A percentile compares a stretch with the other conserved stretches of the same genome.
Evolutionary conservation across 1,140 invertebrate species (phyloP).

Genomic region (Drosophila kikkawai): DNA sequence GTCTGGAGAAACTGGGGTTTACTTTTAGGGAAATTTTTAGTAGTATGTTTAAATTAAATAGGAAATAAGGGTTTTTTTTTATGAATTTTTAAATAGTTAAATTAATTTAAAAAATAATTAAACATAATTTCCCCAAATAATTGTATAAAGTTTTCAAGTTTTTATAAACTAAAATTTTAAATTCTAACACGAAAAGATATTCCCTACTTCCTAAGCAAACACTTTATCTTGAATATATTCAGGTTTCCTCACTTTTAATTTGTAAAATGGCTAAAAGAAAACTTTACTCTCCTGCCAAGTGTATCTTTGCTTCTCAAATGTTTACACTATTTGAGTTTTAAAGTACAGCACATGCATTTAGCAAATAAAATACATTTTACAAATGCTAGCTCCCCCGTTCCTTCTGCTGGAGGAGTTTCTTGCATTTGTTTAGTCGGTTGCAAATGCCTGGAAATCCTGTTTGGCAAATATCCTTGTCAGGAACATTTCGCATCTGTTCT

Average conservation of each 20-base stretch:
- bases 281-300: background rate
- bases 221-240: background rate
- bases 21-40: background rate
- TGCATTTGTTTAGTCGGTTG: slow-evolving; percentile 60
- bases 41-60: background rate
- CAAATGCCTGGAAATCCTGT: slow-evolving; percentile 79
- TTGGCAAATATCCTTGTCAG: slow-evolving; percentile 65
- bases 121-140: background rate
- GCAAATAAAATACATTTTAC: slow-evolving; percentile 14
- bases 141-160: background rate
- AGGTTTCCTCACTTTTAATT: background rate
- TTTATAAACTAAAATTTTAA: background rate
- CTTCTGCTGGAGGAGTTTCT: slow-evolving; percentile 30
- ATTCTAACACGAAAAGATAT: background rate
- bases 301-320: slow-evolving; percentile 15
- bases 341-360: slow-evolving; percentile 16
- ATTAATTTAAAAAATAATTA: no score
- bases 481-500: slow-evolving; percentile 21
- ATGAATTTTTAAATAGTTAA: background rate
- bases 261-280: background rate
- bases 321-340: slow-evolving; percentile 12
- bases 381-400: slow-evolving; percentile 40
- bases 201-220: background rate
- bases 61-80: background rate
- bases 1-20: background rate